Evolutionary conservation across 1,140 invertebrate genomes (phyloP), one percentile per base, ranked within the genome.

Genomic region (Ceratina japonica): DNA sequence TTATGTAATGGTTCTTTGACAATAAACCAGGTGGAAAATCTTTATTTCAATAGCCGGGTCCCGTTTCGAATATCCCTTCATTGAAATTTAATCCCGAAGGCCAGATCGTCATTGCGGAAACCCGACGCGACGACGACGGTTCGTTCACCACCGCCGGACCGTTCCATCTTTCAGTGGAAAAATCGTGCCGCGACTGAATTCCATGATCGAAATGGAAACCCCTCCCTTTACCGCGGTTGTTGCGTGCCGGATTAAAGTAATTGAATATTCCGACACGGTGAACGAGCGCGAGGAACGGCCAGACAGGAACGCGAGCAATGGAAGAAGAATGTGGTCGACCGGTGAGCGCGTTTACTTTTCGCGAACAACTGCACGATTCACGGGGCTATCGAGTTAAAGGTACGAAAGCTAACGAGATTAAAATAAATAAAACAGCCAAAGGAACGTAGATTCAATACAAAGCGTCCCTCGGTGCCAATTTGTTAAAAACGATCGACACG

Each of bases 71-170:
- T 69, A 16, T 24, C 37, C 44, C 22, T 37, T 64, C 56, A 20
- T 70, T 70, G 75, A 73, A 64, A 72, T 69, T 20, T 64, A 78
- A 78, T 78, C 51, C 76, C 61, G 0, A 16, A 16, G 54, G 74
- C 5, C 44, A 5, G 76, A 54, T 58, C 20, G 59, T 64, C 49
- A 49, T 58, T 18, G 15, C 18, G 61, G 61, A 27, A 73, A 78
- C 49, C 15, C 58, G 27, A 78, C 76, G 22, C 54, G 4, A 56
- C n/a, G 62, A 16, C 54, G 4, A 56, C n/a, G 62, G 20, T 15
- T 31, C 61, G 56, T 65, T 44, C 59, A 20, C 22, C 16, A n/a
- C 44, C 20, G 15, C 4, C 65, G 31, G 64, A 8, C 37, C 37
- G 37, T 44, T 44, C 37, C 37, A 44, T 44, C 72, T 78, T 73